Conservation (phyloP, 2,113 vertebrate genomes). For the Chrysochloris asiatica region DNA sequence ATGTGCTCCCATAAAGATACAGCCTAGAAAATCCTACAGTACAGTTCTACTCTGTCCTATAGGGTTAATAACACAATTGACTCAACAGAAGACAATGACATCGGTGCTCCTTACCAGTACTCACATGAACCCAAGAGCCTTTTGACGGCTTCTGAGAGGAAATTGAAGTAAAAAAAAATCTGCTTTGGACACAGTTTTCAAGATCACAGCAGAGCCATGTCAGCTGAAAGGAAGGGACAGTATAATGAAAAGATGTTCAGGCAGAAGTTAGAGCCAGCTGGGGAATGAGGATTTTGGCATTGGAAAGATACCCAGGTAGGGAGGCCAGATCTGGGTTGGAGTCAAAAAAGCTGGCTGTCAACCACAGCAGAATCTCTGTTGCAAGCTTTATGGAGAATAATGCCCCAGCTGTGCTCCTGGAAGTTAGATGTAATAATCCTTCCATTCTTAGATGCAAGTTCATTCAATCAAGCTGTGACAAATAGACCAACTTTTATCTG, state of each 20-base stretch:
- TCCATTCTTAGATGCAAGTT: constrained; percentile 13
- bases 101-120: background rate
- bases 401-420: constrained; percentile 14
- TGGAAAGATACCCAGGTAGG: background rate
- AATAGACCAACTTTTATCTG: background rate
- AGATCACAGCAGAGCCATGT: background rate
- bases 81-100: background rate
- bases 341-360: background rate
- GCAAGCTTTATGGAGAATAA: background rate
- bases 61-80: background rate
- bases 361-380: background rate
- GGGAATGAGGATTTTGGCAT: background rate
- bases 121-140: background rate
- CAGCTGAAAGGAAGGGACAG: background rate
- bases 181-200: constrained; percentile 25
- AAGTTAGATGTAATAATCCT: constrained; percentile 38
- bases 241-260: background rate
- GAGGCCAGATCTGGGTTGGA: background rate
- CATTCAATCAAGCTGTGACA: constrained; percentile 47
- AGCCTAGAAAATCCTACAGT: background rate
- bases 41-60: background rate
- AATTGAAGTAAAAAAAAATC: constrained; percentile 49
- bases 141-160: background rate
- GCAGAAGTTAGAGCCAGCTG: background rate
- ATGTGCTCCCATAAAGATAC: background rate